phyloP scores from a whole-genome alignment of 2,888 invertebrate genomes.

The Mesorhabditis belari region DNA sequence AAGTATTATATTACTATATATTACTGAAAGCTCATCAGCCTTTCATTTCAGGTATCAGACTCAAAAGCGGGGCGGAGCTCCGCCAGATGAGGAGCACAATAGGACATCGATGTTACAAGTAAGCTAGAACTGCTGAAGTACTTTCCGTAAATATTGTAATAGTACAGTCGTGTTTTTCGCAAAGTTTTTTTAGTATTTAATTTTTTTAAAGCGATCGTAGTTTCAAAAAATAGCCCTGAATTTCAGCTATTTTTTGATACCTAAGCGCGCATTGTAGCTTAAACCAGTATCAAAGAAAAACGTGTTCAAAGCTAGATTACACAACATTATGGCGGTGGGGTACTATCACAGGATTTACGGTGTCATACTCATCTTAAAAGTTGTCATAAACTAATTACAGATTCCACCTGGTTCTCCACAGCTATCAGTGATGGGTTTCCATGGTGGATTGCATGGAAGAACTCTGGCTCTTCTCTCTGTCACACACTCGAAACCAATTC shows the following conservation, averaged over 20 bases:
- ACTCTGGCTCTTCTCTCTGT: conserved; percentile 65
- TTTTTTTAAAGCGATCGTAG: no score
- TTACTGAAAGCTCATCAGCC: neutral
- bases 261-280: no score
- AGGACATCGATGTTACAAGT: conserved; percentile 68
- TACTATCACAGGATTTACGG: no score
- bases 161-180: no score
- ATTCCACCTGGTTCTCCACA: conserved; percentile 77
- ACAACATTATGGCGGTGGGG: no score
- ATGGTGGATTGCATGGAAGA: conserved; percentile 83
- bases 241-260: no score
- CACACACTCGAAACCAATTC: conserved; percentile 89
- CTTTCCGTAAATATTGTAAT: no score
- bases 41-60: conserved; percentile 26
- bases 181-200: no score
- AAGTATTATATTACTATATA: neutral
- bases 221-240: no score
- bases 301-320: no score
- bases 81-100: conserved; percentile 69
- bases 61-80: conserved; percentile 64
- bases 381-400: conserved; percentile 76
- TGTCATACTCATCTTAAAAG: neutral
- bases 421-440: conserved; percentile 67
- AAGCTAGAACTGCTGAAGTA: no score
- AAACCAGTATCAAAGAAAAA: no score